A percentile compares a stretch with the other conserved stretches of the same genome.
Evolutionary conservation across 2,113 vertebrate genomes (phyloP).

Genomic region (Cricetomys ansorgei): DNA sequence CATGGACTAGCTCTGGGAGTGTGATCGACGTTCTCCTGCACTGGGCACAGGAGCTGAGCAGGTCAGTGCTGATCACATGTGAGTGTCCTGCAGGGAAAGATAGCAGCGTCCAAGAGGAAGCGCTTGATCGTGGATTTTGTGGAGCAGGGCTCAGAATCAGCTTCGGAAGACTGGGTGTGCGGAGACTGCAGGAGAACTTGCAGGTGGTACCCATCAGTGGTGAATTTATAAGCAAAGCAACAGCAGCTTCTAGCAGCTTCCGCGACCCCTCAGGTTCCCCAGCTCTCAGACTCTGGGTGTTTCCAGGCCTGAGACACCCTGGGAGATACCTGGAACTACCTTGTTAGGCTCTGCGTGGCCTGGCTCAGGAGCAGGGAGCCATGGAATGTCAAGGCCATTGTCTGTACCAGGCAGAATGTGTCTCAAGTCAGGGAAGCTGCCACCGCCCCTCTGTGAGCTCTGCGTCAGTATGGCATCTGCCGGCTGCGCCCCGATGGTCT

Average conservation of each 20-base stretch:
- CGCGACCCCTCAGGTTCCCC: fast-evolving
- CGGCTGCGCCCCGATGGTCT: fast-evolving
- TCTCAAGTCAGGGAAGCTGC: background rate
- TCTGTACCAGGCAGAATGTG: fast-evolving
- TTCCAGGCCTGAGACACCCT: background rate
- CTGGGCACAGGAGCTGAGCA: background rate
- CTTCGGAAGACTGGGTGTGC: fast-evolving
- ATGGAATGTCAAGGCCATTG: fast-evolving
- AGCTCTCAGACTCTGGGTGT: background rate
- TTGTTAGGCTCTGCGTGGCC: background rate
- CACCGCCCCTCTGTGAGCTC: background rate
- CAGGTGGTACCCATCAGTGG: background rate
- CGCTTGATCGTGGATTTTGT: background rate
- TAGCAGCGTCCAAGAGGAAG: background rate
- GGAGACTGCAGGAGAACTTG: background rate
- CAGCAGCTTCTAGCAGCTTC: background rate
- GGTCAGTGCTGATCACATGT: background rate
- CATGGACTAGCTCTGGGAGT: background rate
- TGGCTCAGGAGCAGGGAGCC: background rate
- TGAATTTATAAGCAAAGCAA: background rate
- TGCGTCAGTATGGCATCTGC: background rate
- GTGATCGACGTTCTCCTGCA: background rate
- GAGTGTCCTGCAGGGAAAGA: background rate
- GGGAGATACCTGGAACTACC: background rate
- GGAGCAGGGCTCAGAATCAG: fast-evolving